A percentile compares a stretch with the other conserved stretches of the same genome.
Conservation (phyloP, 2,888 invertebrate genomes). For the Polydesmus complanatus region DNA sequence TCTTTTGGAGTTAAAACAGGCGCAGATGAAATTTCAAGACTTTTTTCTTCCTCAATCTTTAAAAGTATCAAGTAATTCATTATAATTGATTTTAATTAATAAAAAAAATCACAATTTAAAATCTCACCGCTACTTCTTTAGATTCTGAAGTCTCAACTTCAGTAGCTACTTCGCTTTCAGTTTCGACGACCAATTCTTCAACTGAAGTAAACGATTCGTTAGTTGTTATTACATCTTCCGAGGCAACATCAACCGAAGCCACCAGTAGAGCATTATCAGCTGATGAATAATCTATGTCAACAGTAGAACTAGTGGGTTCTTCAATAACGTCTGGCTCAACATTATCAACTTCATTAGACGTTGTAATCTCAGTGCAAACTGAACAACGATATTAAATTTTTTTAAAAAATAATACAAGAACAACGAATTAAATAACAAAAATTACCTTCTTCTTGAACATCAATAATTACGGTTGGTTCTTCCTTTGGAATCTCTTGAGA, state of each 20-base stretch:
- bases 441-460: background rate
- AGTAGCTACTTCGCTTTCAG: background rate
- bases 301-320: background rate
- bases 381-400: background rate
- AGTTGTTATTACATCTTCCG: conserved; percentile 1
- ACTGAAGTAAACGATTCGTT: background rate
- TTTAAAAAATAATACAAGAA: background rate
- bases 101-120: too few relatives aligned
- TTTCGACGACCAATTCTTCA: background rate
- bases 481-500: background rate
- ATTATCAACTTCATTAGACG: background rate
- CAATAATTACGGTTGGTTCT: background rate
- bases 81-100: too few relatives aligned
- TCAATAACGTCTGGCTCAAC: background rate
- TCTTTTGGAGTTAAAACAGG: background rate
- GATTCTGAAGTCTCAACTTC: background rate
- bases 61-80: too few relatives aligned
- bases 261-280: background rate
- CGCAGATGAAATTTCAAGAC: background rate
- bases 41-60: background rate
- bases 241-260: background rate
- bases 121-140: background rate
- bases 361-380: background rate
- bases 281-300: background rate
- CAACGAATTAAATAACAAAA: background rate